Evolutionary conservation across 2,113 vertebrate genomes (phyloP), one percentile per base, ranked within the genome.

Genomic region (Pterocles gutturalis): DNA sequence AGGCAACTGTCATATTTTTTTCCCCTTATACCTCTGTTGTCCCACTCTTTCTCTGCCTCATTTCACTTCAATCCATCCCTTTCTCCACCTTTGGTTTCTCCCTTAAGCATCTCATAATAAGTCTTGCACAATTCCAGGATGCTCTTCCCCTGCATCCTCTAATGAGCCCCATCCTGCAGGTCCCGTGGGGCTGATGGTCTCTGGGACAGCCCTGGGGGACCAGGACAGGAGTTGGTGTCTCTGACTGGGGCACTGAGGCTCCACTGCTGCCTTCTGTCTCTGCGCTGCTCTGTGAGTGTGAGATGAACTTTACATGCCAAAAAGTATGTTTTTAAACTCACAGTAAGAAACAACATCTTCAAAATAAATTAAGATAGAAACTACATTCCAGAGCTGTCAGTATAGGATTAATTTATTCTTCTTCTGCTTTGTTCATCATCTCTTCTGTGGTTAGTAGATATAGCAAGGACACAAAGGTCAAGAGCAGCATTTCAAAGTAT

Each of bases 281-380:
- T 43, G 26, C 0, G 0, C 4, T 70, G 17, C 36, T 61, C 41
- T 79, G 17, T 17, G 6, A 43, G 8, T 7, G 5, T 7, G 19
- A 55, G 21, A 41, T n/a, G 14, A 83, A 11, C 9, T 75, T 79
- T 61, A 48, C 10, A 31, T 25, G 14, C 8, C 11, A 15, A n/a
- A n/a, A n/a, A n/a, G 7, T 67, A 2, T 46, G 41, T 76, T 69
- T 28, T n/a, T 2, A 24, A 81, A 62, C 13, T 48, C 3, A 2
- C 7, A 5, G 9, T 28, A 58, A 55, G 29, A 66, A 57, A 45
- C 3, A 69, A 3, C 2, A 49, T 29, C 20, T 81, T 91, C 66
- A 19, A 82, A 89, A 88, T n/a, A 53, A 49, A 60, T 79, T 46
- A 53, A 55, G 34, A n/a, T 41, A 65, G 48, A 83, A 85, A 54